phyloP scores from a whole-genome alignment of 53 echinoderm and acorn worm species.

The Mesocentrotus franciscanus region DNA sequence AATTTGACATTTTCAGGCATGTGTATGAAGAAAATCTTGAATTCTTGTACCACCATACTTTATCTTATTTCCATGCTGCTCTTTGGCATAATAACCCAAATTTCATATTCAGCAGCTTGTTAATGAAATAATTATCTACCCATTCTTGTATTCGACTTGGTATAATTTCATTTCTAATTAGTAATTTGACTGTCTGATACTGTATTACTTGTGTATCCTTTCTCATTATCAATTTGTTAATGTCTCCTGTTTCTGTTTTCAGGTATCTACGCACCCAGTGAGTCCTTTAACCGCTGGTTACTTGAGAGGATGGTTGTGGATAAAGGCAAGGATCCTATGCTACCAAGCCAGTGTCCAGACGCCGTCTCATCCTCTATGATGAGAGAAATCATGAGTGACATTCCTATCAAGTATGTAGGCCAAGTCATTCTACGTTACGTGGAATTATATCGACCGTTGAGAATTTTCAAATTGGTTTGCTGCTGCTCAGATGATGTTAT shows the following conservation, averaged over 20 bases:
- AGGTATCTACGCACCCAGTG: constrained; percentile 92
- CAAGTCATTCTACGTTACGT: background rate
- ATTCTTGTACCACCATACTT: background rate
- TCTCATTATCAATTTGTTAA: background rate
- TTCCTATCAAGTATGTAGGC: constrained; percentile 87
- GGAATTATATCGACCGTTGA: no score
- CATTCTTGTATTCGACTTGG: background rate
- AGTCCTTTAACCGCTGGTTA: constrained; percentile 97
- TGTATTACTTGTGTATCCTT: background rate
- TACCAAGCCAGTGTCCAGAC: constrained; percentile 85
- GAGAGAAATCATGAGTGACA: constrained; percentile 98
- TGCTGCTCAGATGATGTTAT: no score
- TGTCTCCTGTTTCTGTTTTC: background rate
- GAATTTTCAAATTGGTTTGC: no score
- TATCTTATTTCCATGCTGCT: background rate
- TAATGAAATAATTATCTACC: background rate
- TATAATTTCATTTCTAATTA: background rate
- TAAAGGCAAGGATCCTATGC: constrained; percentile 92
- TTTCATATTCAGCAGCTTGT: background rate
- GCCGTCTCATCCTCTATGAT: constrained; percentile 91
- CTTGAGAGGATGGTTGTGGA: constrained; percentile 93
- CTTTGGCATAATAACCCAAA: background rate
- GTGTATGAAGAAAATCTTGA: background rate
- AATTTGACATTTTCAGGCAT: no score
- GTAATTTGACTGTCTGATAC: background rate